A percentile compares a stretch with the other conserved stretches of the same genome.
Conservation (phyloP, 2,888 invertebrate genomes). For the Plagodis dolabraria region DNA sequence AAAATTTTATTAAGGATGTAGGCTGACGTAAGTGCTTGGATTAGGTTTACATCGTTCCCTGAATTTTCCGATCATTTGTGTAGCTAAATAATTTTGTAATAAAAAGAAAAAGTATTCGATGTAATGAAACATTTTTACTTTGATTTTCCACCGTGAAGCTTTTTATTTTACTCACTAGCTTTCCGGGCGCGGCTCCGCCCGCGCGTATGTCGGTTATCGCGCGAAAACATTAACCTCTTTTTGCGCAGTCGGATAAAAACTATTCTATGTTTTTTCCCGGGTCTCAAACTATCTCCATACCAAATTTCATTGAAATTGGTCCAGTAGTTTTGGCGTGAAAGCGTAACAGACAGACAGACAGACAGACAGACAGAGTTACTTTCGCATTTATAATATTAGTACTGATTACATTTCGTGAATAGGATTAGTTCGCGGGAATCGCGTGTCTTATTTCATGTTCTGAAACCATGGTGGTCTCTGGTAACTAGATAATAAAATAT, state of each 20-base stretch:
- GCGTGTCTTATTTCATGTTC: not conserved
- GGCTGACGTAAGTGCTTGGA: slow-evolving; percentile 17
- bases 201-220: too few species aligned
- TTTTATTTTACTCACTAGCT: slow-evolving; percentile 14
- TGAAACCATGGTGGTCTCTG: not conserved
- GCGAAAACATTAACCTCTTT: too few species aligned
- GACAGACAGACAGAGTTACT: too few species aligned
- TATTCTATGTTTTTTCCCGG: too few species aligned
- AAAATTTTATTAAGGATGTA: slow-evolving; percentile 28
- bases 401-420: slow-evolving; percentile 24
- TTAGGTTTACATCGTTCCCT: slow-evolving; percentile 18
- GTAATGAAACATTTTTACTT: slow-evolving; percentile 25
- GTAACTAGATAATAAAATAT: too few species aligned
- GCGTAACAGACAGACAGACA: too few species aligned
- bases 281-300: too few species aligned
- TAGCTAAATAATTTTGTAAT: slow-evolving; percentile 23
- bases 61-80: slow-evolving; percentile 21
- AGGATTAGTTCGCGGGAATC: slow-evolving; percentile 20
- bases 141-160: slow-evolving; percentile 16
- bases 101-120: slow-evolving; percentile 20
- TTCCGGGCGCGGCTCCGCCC: too few species aligned
- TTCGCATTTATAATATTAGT: too few species aligned
- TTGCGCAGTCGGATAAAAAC: too few species aligned
- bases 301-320: too few species aligned
- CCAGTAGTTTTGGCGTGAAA: too few species aligned